Evolutionary conservation across 37 sponge, comb jelly and placozoan species (phyloP).

Genomic region (Diacarnus erythraeanus): DNA sequence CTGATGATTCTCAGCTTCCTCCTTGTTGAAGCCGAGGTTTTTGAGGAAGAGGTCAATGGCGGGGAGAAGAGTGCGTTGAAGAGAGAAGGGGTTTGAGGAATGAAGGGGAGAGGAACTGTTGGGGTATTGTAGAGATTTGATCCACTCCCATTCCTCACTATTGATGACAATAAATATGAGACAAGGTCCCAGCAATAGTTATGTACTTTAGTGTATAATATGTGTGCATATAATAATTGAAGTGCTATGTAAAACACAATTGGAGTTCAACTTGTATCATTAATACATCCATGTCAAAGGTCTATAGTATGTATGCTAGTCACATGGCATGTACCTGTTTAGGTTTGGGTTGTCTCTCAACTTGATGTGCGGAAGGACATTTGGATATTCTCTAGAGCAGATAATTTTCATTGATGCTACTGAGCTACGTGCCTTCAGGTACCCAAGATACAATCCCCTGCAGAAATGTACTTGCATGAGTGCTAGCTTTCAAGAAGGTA

Average conservation of each 20-base stretch:
- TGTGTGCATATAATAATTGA: too few species aligned
- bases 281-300: too few species aligned
- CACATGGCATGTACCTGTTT: conserved; percentile 26
- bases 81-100: conserved; percentile 12
- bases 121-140: conserved; percentile 40
- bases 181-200: too few species aligned
- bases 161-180: neutral
- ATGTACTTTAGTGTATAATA: too few species aligned
- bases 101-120: neutral
- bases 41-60: conserved; percentile 46
- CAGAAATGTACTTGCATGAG: too few species aligned
- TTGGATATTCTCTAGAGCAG: conserved; percentile 55
- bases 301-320: neutral
- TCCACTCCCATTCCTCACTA: conserved; percentile 79
- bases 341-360: conserved; percentile 77
- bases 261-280: too few species aligned
- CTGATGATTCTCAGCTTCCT: conserved; percentile 63
- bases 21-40: conserved; percentile 45
- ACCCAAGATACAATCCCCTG: conserved; percentile 86
- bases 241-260: too few species aligned
- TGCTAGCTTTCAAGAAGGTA: too few species aligned
- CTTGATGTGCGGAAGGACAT: conserved; percentile 67
- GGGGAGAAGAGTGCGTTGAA: conserved; percentile 38
- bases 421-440: conserved; percentile 68
- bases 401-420: conserved; percentile 71